Conservation (phyloP, 1,140 invertebrate species). For the Zaprionus vittiger region DNA sequence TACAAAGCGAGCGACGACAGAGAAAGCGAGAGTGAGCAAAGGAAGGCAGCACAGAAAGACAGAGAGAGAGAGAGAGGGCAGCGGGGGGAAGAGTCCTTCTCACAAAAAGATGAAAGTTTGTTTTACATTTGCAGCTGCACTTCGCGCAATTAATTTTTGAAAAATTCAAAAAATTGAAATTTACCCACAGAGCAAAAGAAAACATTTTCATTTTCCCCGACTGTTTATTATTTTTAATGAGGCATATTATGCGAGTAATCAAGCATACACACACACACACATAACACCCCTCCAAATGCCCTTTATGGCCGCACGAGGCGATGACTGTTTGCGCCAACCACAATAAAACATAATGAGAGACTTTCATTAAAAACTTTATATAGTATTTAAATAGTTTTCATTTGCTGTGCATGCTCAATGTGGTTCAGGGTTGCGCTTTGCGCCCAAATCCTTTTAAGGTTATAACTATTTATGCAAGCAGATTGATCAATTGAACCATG, state of each 20-base stretch:
- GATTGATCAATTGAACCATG: neutral
- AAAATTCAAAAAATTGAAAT: conserved; percentile 57
- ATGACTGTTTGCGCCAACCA: conserved; percentile 15
- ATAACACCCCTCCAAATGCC: neutral
- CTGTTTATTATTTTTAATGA: conserved; percentile 82
- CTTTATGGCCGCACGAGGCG: neutral
- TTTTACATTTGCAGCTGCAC: conserved; percentile 64
- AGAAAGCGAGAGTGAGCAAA: conserved; percentile 2
- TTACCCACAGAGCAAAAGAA: conserved; percentile 27
- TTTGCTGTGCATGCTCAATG: conserved; percentile 21
- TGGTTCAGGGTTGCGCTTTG: conserved; percentile 29
- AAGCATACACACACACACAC: conserved; percentile 34
- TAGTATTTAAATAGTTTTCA: conserved; percentile 6
- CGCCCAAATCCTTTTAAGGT: conserved; percentile 33
- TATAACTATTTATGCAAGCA: conserved; percentile 6
- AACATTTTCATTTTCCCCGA: conserved; percentile 73
- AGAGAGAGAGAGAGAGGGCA: conserved; percentile 17
- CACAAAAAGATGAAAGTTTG: conserved; percentile 53
- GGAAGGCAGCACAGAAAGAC: neutral
- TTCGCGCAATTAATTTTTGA: conserved; percentile 76
- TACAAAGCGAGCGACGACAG: conserved; percentile 54
- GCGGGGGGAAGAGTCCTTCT: conserved; percentile 33
- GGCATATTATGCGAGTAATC: conserved; percentile 72
- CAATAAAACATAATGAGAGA: conserved; percentile 58
- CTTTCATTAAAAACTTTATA: conserved; percentile 44